A percentile compares a stretch with the other conserved stretches of the same genome.
phyloP scores from a whole-genome alignment of 2,113 vertebrate genomes.

The Cichladusa arquata region DNA sequence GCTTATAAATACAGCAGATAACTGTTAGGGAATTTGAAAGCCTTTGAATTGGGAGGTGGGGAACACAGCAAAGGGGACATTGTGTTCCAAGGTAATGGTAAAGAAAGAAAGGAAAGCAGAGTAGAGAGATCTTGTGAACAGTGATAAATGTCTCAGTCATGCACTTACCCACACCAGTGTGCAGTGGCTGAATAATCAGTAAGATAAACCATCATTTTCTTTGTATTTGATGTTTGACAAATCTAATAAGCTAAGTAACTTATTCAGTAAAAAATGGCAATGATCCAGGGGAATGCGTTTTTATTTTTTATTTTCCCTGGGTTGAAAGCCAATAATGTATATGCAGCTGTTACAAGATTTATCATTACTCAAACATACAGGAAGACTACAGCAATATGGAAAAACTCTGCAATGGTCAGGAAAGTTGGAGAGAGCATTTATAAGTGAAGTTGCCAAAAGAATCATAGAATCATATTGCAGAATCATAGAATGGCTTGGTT shows the following conservation, averaged over 20 bases:
- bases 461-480: background rate
- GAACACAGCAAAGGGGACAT: accelerated
- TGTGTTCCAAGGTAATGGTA: background rate
- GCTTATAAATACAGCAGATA: slow-evolving; percentile 53
- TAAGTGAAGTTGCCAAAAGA: background rate
- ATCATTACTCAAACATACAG: background rate
- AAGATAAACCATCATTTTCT: background rate
- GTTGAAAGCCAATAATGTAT: background rate
- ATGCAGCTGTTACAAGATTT: background rate
- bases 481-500: background rate
- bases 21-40: slow-evolving; percentile 21
- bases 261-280: background rate
- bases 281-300: background rate
- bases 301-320: background rate
- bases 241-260: slow-evolving; percentile 21
- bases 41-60: background rate
- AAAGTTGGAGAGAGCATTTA: background rate
- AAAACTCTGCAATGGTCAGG: background rate
- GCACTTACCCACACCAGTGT: background rate
- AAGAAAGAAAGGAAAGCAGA: background rate
- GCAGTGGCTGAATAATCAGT: background rate
- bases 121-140: background rate
- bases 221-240: slow-evolving; percentile 6
- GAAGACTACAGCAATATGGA: background rate
- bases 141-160: background rate